These are phyloP conservation scores for Epistrophe grossulariae DNA, from an alignment of 2,888 invertebrate species.

Conservation along the genomic window DNA sequence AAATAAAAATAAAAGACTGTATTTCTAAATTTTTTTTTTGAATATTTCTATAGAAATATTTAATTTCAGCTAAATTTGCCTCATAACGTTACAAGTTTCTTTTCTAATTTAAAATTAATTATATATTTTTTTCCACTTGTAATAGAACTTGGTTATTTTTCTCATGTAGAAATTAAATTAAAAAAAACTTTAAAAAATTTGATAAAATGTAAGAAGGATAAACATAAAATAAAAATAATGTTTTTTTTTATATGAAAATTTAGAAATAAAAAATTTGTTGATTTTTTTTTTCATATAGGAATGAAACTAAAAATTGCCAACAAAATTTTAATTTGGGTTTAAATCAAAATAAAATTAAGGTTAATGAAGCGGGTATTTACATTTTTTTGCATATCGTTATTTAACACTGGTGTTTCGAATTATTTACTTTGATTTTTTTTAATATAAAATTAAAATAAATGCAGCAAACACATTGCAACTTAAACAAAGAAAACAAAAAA, in stretches of 20 bases:
- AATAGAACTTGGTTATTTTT: constrained; percentile 71
- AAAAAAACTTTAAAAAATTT: constrained; percentile 40
- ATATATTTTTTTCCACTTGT: constrained; percentile 59
- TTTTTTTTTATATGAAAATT: constrained; percentile 59
- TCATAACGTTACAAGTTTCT: constrained; percentile 80
- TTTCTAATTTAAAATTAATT: constrained; percentile 75
- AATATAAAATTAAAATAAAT: constrained; percentile 39
- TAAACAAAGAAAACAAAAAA: constrained; percentile 19
- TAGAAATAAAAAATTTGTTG: constrained; percentile 25
- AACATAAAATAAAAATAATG: constrained; percentile 11
- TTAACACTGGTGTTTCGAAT: constrained; percentile 73
- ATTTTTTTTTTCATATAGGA: constrained; percentile 16
- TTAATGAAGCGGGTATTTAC: constrained; percentile 66
- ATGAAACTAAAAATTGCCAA: constrained; percentile 36
- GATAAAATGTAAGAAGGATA: constrained; percentile 42
- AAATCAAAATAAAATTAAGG: constrained; percentile 54
- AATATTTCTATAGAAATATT: constrained; percentile 73
- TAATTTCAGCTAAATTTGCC: constrained; percentile 78
- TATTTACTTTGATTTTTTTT: constrained; percentile 66
- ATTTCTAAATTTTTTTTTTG: constrained; percentile 48
- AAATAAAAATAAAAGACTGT: no score
- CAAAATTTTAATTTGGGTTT: constrained; percentile 25
- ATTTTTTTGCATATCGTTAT: constrained; percentile 52
- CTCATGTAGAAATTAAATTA: constrained; percentile 24
- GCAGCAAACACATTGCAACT: constrained; percentile 66